Evolutionary conservation across 2,113 vertebrate genomes (phyloP), one percentile per base, ranked within the genome.

Genomic region (Notiomystis cincta): DNA sequence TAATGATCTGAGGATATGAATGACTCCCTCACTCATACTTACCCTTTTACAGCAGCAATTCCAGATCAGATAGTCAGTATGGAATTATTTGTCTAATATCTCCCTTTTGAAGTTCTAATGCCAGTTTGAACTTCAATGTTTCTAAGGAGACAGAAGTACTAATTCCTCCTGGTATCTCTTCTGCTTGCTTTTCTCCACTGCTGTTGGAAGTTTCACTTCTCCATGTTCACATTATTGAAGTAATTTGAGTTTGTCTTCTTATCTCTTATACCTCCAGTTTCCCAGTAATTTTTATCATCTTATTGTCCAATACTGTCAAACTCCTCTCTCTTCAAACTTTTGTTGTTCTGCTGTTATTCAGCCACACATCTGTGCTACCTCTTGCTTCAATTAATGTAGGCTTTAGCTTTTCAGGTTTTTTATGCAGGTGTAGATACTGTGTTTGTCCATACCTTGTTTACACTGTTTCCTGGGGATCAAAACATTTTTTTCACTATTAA

Each of bases 1-100:
- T 60, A 60, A 70, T 37, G 44, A 75, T 6, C 20, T 82, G 21
- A 90, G 44, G 24, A 47, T 67, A 64, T 30, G 6, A 93, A 65
- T 11, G 5, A 45, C 25, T 65, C 15, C 5, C 30, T 93, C 40
- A 40, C 10, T 78, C 15, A 37, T 56, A 7, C 25, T 58, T 84
- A 22, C 6, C 8, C 9, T 82, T 92, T 61, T 66, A 31, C 9
- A 5, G 40, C 50, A 67, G 38, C 25, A 71, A 28, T 84, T 89
- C 22, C 38, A 81, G 23, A 21, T 27, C 0, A 0, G 16, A 61
- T 4, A 19, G 20, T 57, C 16, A 69, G 4, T n/a, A 25, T 71
- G 33, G 76, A 66, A 10, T 23, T 30, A 28, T 42, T 89, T 81
- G 78, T 84, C 14, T 66, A 42, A 11, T 76, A 44, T 37, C 7